Evolutionary conservation across 1,140 invertebrate genomes (phyloP).

Genomic region (Lamellibrachia luymesi): DNA sequence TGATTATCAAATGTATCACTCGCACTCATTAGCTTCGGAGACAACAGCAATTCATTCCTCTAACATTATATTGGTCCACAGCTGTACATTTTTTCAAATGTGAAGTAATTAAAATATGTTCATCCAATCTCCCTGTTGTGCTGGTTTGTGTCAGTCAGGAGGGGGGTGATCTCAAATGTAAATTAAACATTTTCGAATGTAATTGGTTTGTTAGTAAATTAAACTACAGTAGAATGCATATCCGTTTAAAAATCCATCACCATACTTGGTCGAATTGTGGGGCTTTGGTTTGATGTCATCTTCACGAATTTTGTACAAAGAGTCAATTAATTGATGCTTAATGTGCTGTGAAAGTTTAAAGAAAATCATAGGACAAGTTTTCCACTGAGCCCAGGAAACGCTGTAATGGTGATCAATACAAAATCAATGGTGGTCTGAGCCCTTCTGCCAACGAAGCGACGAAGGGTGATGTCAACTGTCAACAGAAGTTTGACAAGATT

Average conservation of each 20-base stretch:
- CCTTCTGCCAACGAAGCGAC: not conserved
- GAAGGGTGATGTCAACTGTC: not conserved
- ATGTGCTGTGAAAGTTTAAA: too few species aligned
- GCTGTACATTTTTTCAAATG: not conserved
- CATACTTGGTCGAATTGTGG: too few species aligned
- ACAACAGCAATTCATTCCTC: not conserved
- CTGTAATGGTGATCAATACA: too few species aligned
- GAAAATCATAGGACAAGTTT: too few species aligned
- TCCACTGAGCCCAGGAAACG: too few species aligned
- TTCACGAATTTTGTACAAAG: too few species aligned
- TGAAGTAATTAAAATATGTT: not conserved
- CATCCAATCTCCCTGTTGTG: not conserved
- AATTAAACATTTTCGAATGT: too few species aligned
- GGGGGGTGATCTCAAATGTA: not conserved
- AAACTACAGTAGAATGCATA: too few species aligned
- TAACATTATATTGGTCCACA: not conserved
- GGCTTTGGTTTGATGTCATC: too few species aligned
- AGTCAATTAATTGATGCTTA: too few species aligned
- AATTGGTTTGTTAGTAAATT: too few species aligned
- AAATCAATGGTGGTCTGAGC: not conserved
- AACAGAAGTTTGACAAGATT: not conserved
- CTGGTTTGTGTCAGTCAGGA: not conserved
- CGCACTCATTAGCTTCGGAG: not conserved
- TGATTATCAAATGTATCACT: not conserved
- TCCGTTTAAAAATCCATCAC: too few species aligned